Percentiles rank a stretch among this genome's conserved stretches.
Conservation (phyloP, 2,888 invertebrate genomes). For the Drosophila koepferae region DNA sequence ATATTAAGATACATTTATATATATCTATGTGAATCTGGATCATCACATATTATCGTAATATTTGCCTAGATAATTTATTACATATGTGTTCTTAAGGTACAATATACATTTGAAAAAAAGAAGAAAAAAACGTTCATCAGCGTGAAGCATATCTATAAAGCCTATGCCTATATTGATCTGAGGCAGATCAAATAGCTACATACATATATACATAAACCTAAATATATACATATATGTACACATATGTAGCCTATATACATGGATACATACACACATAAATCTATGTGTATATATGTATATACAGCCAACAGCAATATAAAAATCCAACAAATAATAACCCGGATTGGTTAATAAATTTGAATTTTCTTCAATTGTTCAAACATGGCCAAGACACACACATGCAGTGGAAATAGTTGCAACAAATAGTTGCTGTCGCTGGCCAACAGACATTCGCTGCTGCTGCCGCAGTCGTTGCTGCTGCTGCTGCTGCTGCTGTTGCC, state of each 20-base stretch:
- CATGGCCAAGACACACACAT: not conserved
- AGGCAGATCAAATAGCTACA: too few relatives aligned
- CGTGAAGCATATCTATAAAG: too few relatives aligned
- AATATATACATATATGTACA: too few relatives aligned
- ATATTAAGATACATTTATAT: too few relatives aligned
- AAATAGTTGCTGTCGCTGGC: not conserved
- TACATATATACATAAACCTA: too few relatives aligned
- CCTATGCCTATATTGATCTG: too few relatives aligned
- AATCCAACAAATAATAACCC: not conserved
- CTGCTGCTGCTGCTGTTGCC: not conserved
- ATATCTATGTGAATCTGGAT: too few relatives aligned
- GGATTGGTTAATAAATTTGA: not conserved
- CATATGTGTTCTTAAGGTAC: too few relatives aligned
- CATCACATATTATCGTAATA: too few relatives aligned
- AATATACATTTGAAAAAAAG: too few relatives aligned
- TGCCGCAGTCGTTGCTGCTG: not conserved
- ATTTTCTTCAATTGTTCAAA: not conserved
- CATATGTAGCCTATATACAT: not conserved
- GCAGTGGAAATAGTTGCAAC: not conserved
- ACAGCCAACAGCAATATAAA: not conserved
- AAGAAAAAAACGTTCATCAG: too few relatives aligned
- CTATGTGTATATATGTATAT: not conserved
- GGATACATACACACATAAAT: not conserved
- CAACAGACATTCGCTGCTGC: not conserved
- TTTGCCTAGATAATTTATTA: too few relatives aligned